These are phyloP conservation scores for Bombus ignitus DNA, from an alignment of 1,140 invertebrate species.

Conservation along the genomic window DNA sequence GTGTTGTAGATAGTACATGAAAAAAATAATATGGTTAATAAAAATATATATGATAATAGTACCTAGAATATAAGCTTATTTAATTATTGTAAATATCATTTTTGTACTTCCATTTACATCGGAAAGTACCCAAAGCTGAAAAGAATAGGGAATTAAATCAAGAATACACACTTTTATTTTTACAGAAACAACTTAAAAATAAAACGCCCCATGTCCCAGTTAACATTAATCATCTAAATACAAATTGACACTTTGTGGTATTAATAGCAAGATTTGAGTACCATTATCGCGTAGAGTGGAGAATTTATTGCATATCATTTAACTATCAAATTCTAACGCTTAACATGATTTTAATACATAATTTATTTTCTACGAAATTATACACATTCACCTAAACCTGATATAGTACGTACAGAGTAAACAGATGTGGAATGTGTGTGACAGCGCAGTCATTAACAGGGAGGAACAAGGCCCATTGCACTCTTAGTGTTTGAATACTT, in stretches of 20 bases:
- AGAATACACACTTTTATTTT: conserved; percentile 68
- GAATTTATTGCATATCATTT: conserved; percentile 34
- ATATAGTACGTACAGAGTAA: conserved; percentile 48
- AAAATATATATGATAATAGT: conserved; percentile 24
- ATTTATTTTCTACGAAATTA: conserved; percentile 62
- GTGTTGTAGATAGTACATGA: no score
- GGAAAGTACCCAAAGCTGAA: conserved; percentile 2
- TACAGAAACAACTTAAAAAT: conserved; percentile 64
- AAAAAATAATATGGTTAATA: neutral
- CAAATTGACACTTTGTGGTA: conserved; percentile 43
- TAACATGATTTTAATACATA: conserved; percentile 41
- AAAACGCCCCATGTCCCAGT: conserved; percentile 51
- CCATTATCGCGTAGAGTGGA: neutral
- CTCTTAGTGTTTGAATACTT: conserved; percentile 19
- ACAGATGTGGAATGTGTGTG: conserved; percentile 60
- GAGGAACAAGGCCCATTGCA: conserved; percentile 8
- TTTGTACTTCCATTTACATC: neutral
- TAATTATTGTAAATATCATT: neutral
- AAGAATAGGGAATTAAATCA: conserved; percentile 38
- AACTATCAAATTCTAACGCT: conserved; percentile 38
- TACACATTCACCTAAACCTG: conserved; percentile 50
- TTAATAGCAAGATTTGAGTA: conserved; percentile 8
- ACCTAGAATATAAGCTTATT: conserved; percentile 4
- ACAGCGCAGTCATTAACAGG: conserved; percentile 30
- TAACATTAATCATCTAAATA: conserved; percentile 60